These are phyloP conservation scores for Caenorhabditis doughertyi DNA, from an alignment of 2,888 invertebrate species.

Conservation along the genomic window DNA sequence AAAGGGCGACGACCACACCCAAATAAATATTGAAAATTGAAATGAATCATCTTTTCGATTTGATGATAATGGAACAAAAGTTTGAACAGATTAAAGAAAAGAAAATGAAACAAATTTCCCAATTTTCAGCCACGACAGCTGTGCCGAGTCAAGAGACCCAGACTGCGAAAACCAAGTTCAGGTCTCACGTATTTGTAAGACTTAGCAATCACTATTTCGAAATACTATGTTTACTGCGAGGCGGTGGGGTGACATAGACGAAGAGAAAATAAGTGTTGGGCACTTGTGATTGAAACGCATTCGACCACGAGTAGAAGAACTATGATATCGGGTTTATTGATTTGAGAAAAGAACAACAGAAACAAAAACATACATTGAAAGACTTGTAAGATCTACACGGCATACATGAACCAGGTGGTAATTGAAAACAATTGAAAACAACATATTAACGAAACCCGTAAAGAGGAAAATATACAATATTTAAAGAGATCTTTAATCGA, in stretches of 20 bases:
- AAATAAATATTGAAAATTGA: too few species aligned
- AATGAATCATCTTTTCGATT: too few species aligned
- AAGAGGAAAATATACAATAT: conserved; percentile 12
- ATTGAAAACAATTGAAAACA: too few species aligned
- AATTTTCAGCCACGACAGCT: too few species aligned
- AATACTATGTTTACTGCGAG: conserved; percentile 38
- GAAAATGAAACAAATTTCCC: background rate
- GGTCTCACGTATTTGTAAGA: conserved; percentile 3
- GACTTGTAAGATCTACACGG: conserved; percentile 3
- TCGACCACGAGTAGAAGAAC: background rate
- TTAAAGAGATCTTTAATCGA: conserved; percentile 23
- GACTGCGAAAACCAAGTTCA: conserved; percentile 5
- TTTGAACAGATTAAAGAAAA: too few species aligned
- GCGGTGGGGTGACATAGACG: background rate
- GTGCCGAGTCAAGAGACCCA: conserved; percentile 43
- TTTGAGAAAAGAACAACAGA: background rate
- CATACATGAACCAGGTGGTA: background rate
- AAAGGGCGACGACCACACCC: too few species aligned
- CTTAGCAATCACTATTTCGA: conserved; percentile 56
- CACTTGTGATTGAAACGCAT: conserved; percentile 41
- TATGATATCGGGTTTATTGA: background rate
- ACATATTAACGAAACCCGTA: conserved; percentile 28
- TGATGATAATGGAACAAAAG: too few species aligned
- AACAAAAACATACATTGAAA: conserved; percentile 6
- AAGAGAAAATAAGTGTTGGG: conserved; percentile 5